A percentile compares a stretch with the other conserved stretches of the same genome.
These are phyloP conservation scores for Cyprinella venusta DNA, from an alignment of 2,797 vertebrate species.

Conservation along the genomic window DNA sequence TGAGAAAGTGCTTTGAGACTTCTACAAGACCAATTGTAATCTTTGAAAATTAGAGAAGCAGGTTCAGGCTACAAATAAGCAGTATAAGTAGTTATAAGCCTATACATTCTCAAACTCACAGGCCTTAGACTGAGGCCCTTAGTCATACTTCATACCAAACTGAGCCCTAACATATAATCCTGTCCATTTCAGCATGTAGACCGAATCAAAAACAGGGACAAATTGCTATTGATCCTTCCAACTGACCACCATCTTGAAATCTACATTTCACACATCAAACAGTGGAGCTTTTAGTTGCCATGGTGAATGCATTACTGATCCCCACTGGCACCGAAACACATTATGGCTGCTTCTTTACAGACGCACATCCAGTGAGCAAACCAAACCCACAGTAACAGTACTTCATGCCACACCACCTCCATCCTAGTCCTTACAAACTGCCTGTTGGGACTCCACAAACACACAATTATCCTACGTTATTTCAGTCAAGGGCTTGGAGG, in stretches of 20 bases:
- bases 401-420: conserved; percentile 14
- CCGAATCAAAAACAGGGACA: background rate
- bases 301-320: conserved; percentile 35
- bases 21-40: background rate
- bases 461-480: conserved; percentile 52
- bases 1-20: background rate
- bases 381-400: conserved; percentile 11
- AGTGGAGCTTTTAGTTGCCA: conserved; percentile 15
- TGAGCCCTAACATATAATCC: background rate
- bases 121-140: background rate
- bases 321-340: conserved; percentile 26
- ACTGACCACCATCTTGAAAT: conserved; percentile 31
- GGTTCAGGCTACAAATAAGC: background rate
- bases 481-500: conserved; percentile 51
- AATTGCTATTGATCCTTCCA: background rate
- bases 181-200: background rate
- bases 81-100: background rate
- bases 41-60: conserved; percentile 2
- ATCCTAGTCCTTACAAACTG: conserved; percentile 41
- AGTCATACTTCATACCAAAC: background rate
- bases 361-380: background rate
- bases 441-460: conserved; percentile 53
- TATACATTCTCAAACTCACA: background rate
- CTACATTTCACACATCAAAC: conserved; percentile 33
- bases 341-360: conserved; percentile 19